These are phyloP conservation scores for Coelinius sp. DNA, from an alignment of 2,888 invertebrate species.

Conservation along the genomic window DNA sequence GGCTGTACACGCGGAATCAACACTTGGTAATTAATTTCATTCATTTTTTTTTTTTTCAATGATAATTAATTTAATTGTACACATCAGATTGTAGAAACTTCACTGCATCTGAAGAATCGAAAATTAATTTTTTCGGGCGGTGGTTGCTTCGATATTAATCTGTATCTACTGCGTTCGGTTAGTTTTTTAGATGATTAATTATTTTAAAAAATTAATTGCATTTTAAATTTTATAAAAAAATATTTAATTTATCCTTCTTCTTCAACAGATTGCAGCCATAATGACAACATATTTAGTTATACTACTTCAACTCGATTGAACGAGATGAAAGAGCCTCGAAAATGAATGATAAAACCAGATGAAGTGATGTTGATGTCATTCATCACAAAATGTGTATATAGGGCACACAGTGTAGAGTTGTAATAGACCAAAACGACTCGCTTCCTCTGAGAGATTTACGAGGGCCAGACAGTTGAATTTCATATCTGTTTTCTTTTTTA, in stretches of 20 bases:
- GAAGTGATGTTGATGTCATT: not conserved
- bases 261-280: conserved; percentile 56
- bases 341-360: not conserved
- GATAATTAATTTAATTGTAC: not conserved
- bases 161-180: conserved; percentile 63
- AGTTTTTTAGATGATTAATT: conserved; percentile 30
- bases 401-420: not conserved
- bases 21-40: conserved; percentile 35
- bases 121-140: conserved; percentile 62
- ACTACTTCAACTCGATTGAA: conserved; percentile 58
- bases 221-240: not conserved
- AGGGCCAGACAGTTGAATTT: conserved; percentile 14
- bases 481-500: not conserved
- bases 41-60: not conserved
- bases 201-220: not conserved
- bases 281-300: conserved; percentile 64
- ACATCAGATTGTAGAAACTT: conserved; percentile 48
- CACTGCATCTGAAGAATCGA: conserved; percentile 59
- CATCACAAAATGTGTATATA: not conserved
- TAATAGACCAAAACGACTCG: not conserved
- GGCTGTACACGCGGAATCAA: conserved; percentile 38
- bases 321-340: not conserved
- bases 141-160: conserved; percentile 62
- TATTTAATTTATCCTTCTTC: not conserved
- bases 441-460: not conserved